phyloP scores from a whole-genome alignment of 64 coral and sea anemone genomes.

The Platygyra sinensis region DNA sequence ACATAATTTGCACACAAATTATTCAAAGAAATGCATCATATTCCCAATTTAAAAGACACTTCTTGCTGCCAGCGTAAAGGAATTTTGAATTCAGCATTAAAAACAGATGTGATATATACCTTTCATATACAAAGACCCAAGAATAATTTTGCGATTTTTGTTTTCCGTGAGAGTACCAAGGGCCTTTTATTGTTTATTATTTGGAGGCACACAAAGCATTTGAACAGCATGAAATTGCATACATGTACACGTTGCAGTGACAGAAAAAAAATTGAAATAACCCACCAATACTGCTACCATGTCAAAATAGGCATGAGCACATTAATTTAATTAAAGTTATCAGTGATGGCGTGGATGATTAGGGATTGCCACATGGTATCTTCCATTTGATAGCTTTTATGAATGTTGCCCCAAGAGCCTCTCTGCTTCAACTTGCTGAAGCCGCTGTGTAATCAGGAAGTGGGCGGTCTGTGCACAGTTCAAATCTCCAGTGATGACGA shows the following conservation, averaged over 20 bases:
- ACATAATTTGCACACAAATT: neutral
- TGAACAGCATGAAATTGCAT: slow-evolving; percentile 1
- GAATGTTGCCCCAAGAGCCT: slow-evolving; percentile 53
- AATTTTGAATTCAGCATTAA: too few species aligned
- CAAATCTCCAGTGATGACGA: slow-evolving; percentile 97
- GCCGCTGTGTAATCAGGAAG: slow-evolving; percentile 92
- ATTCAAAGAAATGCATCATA: neutral
- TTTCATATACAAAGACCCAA: neutral
- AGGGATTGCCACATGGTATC: neutral
- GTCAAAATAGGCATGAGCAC: neutral
- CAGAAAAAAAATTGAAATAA: neutral
- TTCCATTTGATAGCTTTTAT: neutral
- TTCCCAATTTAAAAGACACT: too few species aligned
- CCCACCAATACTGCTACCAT: neutral
- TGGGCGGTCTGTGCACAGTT: slow-evolving; percentile 87
- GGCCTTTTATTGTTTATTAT: neutral
- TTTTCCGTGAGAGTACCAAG: neutral
- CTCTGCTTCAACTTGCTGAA: slow-evolving; percentile 93
- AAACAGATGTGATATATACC: too few species aligned
- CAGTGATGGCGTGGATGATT: too few species aligned
- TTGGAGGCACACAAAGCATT: too few species aligned
- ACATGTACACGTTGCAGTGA: neutral
- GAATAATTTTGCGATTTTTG: neutral
- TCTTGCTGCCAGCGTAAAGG: too few species aligned
- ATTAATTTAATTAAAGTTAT: too few species aligned